Conservation (phyloP, 2,797 vertebrate genomes). For the Pseudochaenichthys georgianus region DNA sequence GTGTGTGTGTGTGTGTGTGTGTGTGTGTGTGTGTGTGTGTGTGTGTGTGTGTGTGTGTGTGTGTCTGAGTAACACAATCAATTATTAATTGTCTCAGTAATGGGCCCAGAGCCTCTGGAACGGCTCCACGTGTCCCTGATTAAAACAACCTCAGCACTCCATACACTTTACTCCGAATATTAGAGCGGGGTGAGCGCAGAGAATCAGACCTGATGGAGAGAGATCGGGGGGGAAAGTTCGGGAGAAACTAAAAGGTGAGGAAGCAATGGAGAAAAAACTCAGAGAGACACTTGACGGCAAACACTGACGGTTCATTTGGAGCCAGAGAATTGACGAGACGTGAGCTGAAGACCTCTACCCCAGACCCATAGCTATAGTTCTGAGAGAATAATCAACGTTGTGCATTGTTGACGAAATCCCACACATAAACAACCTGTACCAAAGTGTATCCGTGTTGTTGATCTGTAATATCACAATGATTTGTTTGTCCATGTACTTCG, state of each 20-base stretch:
- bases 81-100: slow-evolving; percentile 79
- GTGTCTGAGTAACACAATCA: slow-evolving; percentile 60
- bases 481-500: too few relatives aligned
- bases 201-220: background rate
- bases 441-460: too few relatives aligned
- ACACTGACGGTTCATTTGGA: too few relatives aligned
- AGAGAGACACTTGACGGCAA: too few relatives aligned
- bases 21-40: background rate
- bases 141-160: slow-evolving; percentile 58
- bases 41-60: background rate
- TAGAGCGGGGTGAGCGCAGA: slow-evolving; percentile 2
- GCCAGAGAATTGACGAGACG: too few relatives aligned
- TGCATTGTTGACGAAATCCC: too few relatives aligned
- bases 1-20: background rate
- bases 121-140: slow-evolving; percentile 67
- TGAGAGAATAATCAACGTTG: too few relatives aligned
- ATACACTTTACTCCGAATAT: slow-evolving; percentile 19
- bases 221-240: slow-evolving; percentile 8
- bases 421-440: too few relatives aligned
- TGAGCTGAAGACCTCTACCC: too few relatives aligned
- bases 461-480: too few relatives aligned
- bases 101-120: slow-evolving; percentile 68
- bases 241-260: slow-evolving; percentile 12
- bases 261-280: too few relatives aligned
- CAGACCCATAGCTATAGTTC: too few relatives aligned